phyloP scores from a whole-genome alignment of 2,797 vertebrate species.

The Tachyglossus aculeatus region DNA sequence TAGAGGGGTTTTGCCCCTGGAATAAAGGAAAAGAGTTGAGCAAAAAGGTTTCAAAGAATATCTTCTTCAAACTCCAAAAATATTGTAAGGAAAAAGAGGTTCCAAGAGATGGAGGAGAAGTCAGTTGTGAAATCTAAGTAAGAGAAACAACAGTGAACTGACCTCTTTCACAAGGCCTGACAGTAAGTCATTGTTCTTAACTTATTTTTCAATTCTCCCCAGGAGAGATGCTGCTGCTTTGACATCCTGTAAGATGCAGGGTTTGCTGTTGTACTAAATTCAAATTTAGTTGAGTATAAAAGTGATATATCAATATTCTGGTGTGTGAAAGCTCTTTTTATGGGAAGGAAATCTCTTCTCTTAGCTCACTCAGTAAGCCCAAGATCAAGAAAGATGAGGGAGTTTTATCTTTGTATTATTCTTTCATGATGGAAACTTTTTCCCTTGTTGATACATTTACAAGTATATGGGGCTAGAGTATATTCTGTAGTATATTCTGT shows the following conservation, averaged over 20 bases:
- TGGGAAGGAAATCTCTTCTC: background rate
- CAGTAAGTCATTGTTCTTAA: background rate
- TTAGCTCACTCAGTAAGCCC: conserved; percentile 14
- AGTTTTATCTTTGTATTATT: background rate
- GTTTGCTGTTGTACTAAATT: background rate
- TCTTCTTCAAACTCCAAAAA: background rate
- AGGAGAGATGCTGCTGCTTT: background rate
- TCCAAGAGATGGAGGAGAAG: background rate
- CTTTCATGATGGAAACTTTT: background rate
- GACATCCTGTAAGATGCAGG: background rate
- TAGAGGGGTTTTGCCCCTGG: too few species aligned
- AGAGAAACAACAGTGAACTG: background rate
- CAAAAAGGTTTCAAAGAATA: background rate
- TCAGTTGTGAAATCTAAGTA: background rate
- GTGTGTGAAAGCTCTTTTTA: background rate
- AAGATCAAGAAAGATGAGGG: background rate
- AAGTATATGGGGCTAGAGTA: too few species aligned
- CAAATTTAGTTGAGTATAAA: background rate
- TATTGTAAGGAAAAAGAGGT: background rate
- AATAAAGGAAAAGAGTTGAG: background rate
- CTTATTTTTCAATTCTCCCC: background rate
- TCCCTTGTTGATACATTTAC: background rate
- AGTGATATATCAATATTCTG: background rate
- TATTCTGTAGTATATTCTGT: too few species aligned
- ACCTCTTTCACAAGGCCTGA: background rate